Evolutionary conservation across 1,140 invertebrate species (phyloP).

Genomic region (Hycleus phaleratus): DNA sequence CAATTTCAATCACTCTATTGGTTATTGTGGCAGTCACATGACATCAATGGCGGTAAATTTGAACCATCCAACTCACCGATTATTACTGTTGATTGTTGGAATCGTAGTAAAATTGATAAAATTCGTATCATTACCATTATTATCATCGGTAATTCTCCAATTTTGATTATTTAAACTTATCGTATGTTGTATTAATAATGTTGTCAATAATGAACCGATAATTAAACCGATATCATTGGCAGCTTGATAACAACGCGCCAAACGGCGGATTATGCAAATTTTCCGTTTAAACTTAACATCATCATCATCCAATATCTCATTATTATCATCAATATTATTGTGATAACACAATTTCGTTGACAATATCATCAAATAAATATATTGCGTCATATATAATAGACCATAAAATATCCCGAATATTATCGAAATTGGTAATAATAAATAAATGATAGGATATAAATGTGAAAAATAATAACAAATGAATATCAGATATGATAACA

Average conservation of each 20-base stretch:
- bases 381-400: conserved; percentile 48
- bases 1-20: no score
- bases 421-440: conserved; percentile 52
- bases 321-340: conserved; percentile 41
- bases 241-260: conserved; percentile 42
- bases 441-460: conserved; percentile 53
- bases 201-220: conserved; percentile 44
- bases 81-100: no score
- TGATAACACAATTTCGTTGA: conserved; percentile 49
- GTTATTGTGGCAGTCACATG: no score
- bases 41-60: no score
- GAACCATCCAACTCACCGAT: no score
- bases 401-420: conserved; percentile 51
- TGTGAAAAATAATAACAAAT: conserved; percentile 49
- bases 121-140: no score
- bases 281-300: conserved; percentile 43
- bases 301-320: conserved; percentile 39
- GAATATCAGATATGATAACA: conserved; percentile 44
- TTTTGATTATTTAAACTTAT: conserved; percentile 10
- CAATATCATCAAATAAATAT: conserved; percentile 51
- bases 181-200: conserved; percentile 44
- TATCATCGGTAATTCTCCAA: not conserved
- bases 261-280: conserved; percentile 41
- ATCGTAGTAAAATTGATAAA: no score
- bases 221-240: conserved; percentile 54